Evolutionary conservation across 2,797 vertebrate species (phyloP), one percentile per base, ranked within the genome.

Genomic region (Aphelocoma californica): DNA sequence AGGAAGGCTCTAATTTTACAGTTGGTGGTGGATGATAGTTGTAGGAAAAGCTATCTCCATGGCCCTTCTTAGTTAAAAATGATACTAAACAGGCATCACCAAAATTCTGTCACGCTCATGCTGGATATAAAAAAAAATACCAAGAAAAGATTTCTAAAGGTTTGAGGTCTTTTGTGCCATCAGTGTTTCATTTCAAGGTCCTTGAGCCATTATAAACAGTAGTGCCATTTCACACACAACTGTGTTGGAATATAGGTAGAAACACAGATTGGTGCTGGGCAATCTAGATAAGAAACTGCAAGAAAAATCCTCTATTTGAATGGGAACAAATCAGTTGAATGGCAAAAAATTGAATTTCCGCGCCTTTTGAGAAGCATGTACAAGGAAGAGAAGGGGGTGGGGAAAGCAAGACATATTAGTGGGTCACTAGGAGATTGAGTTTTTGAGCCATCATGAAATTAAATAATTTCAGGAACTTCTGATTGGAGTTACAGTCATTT

Each of bases 381-480:
- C 61, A 65, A 90, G 78, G 93, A 97, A 97, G 86, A 84, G 70
- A 96, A 95, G 71, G 73, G 47, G 74, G 71, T 78, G 40, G 77
- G 58, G 67, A 95, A 90, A 96, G 87, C 83, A 97, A 97, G 95
- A 83, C 77, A 82, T 42, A 60, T 96, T 82, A 83, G 77, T 67
- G 91, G 92, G 91, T 93, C 73, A 38, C 69, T 60, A 95, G 84
- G 82, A 96, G 92, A 94, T 93, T 81, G 88, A 95, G 83, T 34
- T 88, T 93, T 90, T 91, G 74, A 93, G n/a, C 57, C 86, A 70
- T 96, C 47, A 5, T 71, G 62, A 96, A 96, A 97, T 97, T 95
- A 97, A 96, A 92, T 97, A 96, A 97, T 97, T 96, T 97, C 89
- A 90, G 89, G 73, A 95, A 97, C 78, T 97, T 92, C 86, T 96